Evolutionary conservation across 2,797 vertebrate genomes (phyloP), one percentile per base, ranked within the genome.

Genomic region (Sebastes taczanowskii): DNA sequence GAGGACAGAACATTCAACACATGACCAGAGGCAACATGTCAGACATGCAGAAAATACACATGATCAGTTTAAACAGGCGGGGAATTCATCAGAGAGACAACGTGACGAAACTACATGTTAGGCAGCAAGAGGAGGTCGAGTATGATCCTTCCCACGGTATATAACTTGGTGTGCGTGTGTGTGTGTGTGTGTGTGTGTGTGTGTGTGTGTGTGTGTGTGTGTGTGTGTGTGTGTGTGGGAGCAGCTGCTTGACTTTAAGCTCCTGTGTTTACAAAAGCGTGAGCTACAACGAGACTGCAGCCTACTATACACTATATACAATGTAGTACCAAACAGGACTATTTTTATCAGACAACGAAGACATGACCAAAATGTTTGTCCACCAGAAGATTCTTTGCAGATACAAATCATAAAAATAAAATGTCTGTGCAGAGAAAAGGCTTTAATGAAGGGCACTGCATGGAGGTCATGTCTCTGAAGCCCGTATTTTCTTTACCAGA

Each of bases 401-500:
- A 88, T 82, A 74, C 8, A 42, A 63, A 88, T 85, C 73, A 29
- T 20, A 35, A 67, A 76, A 87, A 75, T 60, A 69, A 83, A 77
- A 81, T 0, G 62, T 42, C 38, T 66, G 49, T 10, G 18, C 27
- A 46, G 58, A 72, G 56, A 66, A 61, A 83, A 83, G 16, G 16
- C 2, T 56, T 34, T 6, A 58, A 58, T 11, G 69, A 77, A 86
- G 78, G 72, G 11, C 63, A 10, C 6, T 2, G 38, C 5, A 5
- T 65, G 67, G 61, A 86, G 82, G 82, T 84, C 70, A 62, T 6
- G 20, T 83, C 79, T 80, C 6, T 1, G 20, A 77, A 18, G 83
- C 92, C 91, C 86, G 42, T 91, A 91, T 92, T 90, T 82, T 67
- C 71, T 52, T 56, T 80, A 16, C 61, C 13, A 71, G 68, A 77